phyloP scores from a whole-genome alignment of 2,888 invertebrate genomes.

The Ennomos erosarius region DNA sequence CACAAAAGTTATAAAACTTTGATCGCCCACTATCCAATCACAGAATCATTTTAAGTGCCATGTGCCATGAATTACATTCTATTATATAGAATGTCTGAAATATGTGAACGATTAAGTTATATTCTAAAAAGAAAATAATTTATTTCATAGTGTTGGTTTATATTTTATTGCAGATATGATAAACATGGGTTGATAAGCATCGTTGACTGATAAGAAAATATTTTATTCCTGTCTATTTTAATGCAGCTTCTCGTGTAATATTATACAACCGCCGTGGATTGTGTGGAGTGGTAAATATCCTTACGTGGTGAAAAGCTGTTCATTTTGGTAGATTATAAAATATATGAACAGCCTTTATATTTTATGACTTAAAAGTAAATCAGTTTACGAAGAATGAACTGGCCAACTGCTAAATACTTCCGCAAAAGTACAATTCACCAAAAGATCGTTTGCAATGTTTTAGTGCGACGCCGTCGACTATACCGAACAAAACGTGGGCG shows the following conservation, averaged over 20 bases:
- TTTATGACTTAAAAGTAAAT: constrained; percentile 30
- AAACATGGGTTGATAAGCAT: too few relatives aligned
- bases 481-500: constrained; percentile 75
- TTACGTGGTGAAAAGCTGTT: too few relatives aligned
- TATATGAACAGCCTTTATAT: constrained; percentile 9
- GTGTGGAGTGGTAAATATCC: too few relatives aligned
- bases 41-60: constrained; percentile 13
- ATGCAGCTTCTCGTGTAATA: too few relatives aligned
- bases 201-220: too few relatives aligned
- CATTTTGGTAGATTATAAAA: neutral
- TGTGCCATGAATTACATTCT: constrained; percentile 18
- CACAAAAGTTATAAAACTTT: constrained; percentile 14
- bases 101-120: constrained; percentile 9
- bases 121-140: too few relatives aligned
- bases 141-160: too few relatives aligned
- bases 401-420: constrained; percentile 70
- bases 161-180: too few relatives aligned
- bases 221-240: too few relatives aligned
- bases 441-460: constrained; percentile 73
- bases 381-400: constrained; percentile 54
- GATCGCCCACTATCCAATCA: constrained; percentile 17
- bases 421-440: constrained; percentile 72
- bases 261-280: too few relatives aligned
- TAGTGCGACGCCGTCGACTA: constrained; percentile 73
- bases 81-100: constrained; percentile 10